Conservation (phyloP, 2,113 vertebrate genomes). For the western clawed frog (Xenopus tropicalis) region UCB_Xtro_10.0 CM004444.2:172544501-172545000, state of each 20-base stretch:
- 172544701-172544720: constrained; percentile 61
- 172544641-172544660: constrained; percentile 55
- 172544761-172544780: constrained; percentile 57
- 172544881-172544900: constrained; percentile 75
- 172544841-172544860: constrained; percentile 77
- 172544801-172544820: constrained; percentile 67
- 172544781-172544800: constrained; percentile 58
- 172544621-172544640: constrained; percentile 69
- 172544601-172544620: constrained; percentile 69
- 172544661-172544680: constrained; percentile 51
- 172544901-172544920: constrained; percentile 72
- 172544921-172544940: constrained; percentile 62
- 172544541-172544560: constrained; percentile 47
- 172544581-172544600: constrained; percentile 74
- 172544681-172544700: constrained; percentile 51
- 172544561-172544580: constrained; percentile 63
- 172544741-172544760: constrained; percentile 62
- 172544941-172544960: constrained; percentile 71
- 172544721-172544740: constrained; percentile 68
- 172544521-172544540: constrained; percentile 28
- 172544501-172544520: constrained; percentile 61
- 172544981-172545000: constrained; percentile 75
- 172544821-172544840: constrained; percentile 77
- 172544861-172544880: constrained; percentile 79
- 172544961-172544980: constrained; percentile 76